Conservation (phyloP, 2,888 invertebrate genomes). For the Leptinotarsa tumamoca region DNA sequence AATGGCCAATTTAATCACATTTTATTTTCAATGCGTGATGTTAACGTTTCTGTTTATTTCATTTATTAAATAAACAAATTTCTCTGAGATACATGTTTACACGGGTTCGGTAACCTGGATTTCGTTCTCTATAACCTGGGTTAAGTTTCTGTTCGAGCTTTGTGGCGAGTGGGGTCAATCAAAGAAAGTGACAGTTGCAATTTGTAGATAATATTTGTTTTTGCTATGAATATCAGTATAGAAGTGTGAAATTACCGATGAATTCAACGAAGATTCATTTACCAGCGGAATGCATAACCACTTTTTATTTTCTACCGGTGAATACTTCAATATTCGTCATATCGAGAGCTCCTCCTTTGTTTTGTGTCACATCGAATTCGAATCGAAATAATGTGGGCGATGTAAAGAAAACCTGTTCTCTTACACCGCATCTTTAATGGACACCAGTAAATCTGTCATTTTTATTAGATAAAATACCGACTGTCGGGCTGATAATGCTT, state of each 20-base stretch:
- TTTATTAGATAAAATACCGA: conserved; percentile 59
- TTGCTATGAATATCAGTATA: neutral
- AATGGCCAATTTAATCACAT: conserved; percentile 20
- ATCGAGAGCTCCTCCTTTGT: neutral
- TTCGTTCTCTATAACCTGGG: neutral
- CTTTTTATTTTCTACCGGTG: neutral
- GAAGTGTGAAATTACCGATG: neutral
- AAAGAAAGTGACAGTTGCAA: neutral
- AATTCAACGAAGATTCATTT: too few species aligned
- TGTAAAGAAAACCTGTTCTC: conserved; percentile 57
- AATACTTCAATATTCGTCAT: conserved; percentile 6
- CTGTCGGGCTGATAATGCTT: conserved; percentile 49
- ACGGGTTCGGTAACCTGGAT: conserved; percentile 13
- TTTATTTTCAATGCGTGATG: conserved; percentile 14
- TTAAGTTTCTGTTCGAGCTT: neutral
- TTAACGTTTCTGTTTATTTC: conserved; percentile 23
- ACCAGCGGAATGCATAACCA: too few species aligned
- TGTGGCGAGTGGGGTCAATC: neutral
- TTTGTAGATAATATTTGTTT: neutral
- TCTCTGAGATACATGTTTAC: conserved; percentile 13
- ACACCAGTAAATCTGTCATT: conserved; percentile 61
- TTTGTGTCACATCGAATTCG: conserved; percentile 11
- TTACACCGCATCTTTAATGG: conserved; percentile 57
- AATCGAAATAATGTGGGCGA: conserved; percentile 52
- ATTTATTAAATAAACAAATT: conserved; percentile 22